Percentiles rank a stretch among this genome's conserved stretches.
phyloP scores from a whole-genome alignment of 1,140 invertebrate genomes.

The Paracyclopina nana region DNA sequence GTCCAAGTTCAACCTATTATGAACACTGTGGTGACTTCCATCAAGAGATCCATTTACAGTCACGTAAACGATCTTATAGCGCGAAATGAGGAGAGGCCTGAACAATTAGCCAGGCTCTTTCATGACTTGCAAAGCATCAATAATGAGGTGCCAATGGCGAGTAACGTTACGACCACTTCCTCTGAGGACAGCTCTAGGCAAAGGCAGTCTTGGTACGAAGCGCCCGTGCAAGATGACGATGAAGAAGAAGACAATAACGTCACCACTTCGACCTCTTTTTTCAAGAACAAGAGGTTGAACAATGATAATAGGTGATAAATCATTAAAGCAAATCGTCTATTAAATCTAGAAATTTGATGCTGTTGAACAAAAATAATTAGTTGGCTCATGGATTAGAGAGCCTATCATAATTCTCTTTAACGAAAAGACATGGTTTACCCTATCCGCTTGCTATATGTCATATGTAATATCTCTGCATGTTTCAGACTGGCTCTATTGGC shows the following conservation, averaged over 20 bases:
- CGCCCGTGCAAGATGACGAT: not conserved
- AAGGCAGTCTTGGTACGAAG: not conserved
- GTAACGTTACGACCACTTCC: not conserved
- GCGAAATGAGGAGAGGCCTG: not conserved
- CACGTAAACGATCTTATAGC: not conserved
- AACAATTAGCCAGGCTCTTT: not conserved
- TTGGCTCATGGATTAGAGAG: too few relatives aligned
- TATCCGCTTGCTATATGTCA: too few relatives aligned
- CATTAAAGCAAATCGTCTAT: too few relatives aligned
- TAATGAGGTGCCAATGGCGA: not conserved
- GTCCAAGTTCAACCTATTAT: not conserved
- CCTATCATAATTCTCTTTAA: too few relatives aligned
- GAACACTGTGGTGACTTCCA: not conserved
- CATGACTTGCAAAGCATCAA: not conserved
- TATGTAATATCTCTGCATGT: too few relatives aligned
- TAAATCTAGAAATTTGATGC: too few relatives aligned
- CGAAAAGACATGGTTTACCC: too few relatives aligned
- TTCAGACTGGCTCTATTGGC: too few relatives aligned
- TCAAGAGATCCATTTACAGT: not conserved
- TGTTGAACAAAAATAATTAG: too few relatives aligned
- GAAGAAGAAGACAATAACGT: too few relatives aligned
- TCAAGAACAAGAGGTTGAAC: too few relatives aligned
- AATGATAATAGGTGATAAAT: not conserved
- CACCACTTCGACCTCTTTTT: too few relatives aligned
- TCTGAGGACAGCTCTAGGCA: not conserved